phyloP scores from a whole-genome alignment of 2,888 invertebrate species.

The Cephus runcator region DNA sequence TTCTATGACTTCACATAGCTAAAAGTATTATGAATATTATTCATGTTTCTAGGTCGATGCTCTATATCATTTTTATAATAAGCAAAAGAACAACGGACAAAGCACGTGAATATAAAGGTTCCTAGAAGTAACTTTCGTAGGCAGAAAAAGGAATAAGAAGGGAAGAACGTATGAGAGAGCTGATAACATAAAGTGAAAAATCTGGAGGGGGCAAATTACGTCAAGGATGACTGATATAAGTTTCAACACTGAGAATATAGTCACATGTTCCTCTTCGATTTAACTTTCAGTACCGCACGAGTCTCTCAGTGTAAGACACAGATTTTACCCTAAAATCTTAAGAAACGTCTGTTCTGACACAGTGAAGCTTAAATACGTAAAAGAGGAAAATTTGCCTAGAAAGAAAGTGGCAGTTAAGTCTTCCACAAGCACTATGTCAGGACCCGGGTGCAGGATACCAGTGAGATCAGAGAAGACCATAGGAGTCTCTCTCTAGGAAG shows the following conservation, averaged over 20 bases:
- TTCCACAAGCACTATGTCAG: neutral
- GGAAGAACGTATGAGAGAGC: conserved; percentile 3
- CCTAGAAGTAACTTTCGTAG: neutral
- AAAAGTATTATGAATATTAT: neutral
- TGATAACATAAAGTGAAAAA: neutral
- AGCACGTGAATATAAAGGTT: neutral
- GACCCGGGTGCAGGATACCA: neutral
- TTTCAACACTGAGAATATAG: conserved; percentile 7
- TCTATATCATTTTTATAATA: neutral
- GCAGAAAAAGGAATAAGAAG: conserved; percentile 2
- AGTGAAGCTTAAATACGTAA: neutral
- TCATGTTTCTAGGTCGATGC: neutral
- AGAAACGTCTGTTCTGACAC: neutral
- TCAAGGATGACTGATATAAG: conserved; percentile 42
- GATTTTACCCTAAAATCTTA: neutral
- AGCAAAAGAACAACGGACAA: neutral
- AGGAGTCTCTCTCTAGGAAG: neutral
- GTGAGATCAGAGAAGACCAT: neutral
- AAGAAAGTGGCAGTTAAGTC: neutral
- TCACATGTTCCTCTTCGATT: neutral
- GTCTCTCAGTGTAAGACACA: neutral
- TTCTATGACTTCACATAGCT: neutral
- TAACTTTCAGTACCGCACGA: neutral
- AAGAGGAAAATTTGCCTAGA: neutral
- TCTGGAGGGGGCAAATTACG: conserved; percentile 28